Evolutionary conservation across 2,888 invertebrate genomes (phyloP).

Genomic region (Tholera decimalis): DNA sequence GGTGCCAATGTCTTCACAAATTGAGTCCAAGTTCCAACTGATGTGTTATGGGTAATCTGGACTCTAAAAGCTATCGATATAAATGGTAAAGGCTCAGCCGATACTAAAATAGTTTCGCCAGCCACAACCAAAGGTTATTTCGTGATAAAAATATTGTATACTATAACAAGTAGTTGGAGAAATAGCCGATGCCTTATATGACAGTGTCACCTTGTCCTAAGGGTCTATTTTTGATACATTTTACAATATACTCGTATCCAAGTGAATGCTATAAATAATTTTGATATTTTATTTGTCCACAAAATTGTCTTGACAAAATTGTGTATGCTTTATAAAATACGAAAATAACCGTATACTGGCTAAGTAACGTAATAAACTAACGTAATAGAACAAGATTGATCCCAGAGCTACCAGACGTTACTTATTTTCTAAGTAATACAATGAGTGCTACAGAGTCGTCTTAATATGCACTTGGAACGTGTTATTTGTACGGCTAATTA

Average conservation of each 20-base stretch:
- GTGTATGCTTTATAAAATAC: neutral
- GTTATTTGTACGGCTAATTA: too few relatives aligned
- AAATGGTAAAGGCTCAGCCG: neutral
- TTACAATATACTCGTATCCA: slow-evolving; percentile 23
- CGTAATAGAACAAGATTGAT: too few relatives aligned
- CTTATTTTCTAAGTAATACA: too few relatives aligned
- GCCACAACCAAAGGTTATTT: neutral
- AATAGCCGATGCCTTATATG: slow-evolving; percentile 14
- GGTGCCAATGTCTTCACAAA: too few relatives aligned
- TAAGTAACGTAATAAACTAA: neutral
- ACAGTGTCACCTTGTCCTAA: slow-evolving; percentile 30
- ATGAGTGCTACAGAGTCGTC: too few relatives aligned
- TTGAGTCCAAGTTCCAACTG: too few relatives aligned
- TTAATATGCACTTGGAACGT: too few relatives aligned
- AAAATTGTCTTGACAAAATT: neutral
- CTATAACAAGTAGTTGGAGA: neutral
- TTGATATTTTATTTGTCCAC: slow-evolving; percentile 1
- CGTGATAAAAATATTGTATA: slow-evolving; percentile 3
- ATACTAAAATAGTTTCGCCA: slow-evolving; percentile 14
- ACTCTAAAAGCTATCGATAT: slow-evolving; percentile 13
- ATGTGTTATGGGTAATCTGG: neutral
- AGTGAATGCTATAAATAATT: slow-evolving; percentile 25
- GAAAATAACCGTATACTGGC: neutral
- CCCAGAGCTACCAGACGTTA: too few relatives aligned
- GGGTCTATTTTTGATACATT: slow-evolving; percentile 38